Evolutionary conservation across 2,113 vertebrate genomes (phyloP).

Genomic region (Peromyscus leucopus): DNA sequence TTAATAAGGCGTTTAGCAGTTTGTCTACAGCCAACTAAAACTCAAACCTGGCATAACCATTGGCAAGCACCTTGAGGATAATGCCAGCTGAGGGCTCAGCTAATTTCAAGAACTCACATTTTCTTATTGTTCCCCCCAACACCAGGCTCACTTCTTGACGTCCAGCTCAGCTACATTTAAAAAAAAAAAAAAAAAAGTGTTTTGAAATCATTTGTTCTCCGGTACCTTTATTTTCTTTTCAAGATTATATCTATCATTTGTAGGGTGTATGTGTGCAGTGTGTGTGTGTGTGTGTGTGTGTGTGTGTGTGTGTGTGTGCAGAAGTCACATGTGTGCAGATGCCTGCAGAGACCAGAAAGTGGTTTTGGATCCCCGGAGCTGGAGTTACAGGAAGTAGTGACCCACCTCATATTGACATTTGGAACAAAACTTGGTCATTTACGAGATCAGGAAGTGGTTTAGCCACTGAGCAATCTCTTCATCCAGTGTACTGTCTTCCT

Average conservation of each 20-base stretch:
- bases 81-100: not conserved
- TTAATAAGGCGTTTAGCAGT: too few relatives aligned
- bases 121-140: not conserved
- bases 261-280: too few relatives aligned
- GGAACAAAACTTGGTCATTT: not conserved
- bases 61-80: not conserved
- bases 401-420: not conserved
- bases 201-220: slow-evolving; percentile 9
- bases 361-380: not conserved
- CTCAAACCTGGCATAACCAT: not conserved
- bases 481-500: not conserved
- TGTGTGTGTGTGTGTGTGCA: not conserved
- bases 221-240: not conserved
- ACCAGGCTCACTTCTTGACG: not conserved
- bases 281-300: too few relatives aligned
- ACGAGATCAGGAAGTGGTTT: not conserved
- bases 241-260: not conserved
- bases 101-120: not conserved
- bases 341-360: not conserved
- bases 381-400: not conserved
- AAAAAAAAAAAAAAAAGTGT: not conserved
- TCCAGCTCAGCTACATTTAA: slow-evolving; percentile 25
- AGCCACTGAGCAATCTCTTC: not conserved
- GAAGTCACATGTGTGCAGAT: not conserved
- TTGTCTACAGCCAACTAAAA: not conserved